Conservation (phyloP, 2,888 invertebrate genomes). For the Saturnia japonica region DNA sequence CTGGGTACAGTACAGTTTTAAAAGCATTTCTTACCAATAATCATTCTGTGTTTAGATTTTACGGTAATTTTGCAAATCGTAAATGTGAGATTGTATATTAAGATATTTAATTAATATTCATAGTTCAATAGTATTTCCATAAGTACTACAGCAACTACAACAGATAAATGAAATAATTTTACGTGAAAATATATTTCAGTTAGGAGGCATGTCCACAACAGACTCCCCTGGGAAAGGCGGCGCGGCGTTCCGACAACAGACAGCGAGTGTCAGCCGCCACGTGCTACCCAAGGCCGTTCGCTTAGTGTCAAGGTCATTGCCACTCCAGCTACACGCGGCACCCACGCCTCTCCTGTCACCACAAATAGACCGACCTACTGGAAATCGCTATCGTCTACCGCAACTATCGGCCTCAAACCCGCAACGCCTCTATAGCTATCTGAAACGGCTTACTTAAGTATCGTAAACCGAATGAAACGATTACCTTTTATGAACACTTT, state of each 20-base stretch:
- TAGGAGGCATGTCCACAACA: slow-evolving; percentile 71
- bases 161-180: not conserved
- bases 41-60: not conserved
- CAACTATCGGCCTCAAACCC: slow-evolving; percentile 58
- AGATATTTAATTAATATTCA: not conserved
- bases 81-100: not conserved
- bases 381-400: slow-evolving; percentile 64
- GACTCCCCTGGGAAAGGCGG: slow-evolving; percentile 81
- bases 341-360: slow-evolving; percentile 81
- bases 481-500: not conserved
- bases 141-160: not conserved
- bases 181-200: slow-evolving; percentile 32
- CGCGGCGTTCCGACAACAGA: slow-evolving; percentile 81
- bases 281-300: slow-evolving; percentile 82
- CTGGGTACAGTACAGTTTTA: too few relatives aligned
- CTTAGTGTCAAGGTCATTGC: slow-evolving; percentile 82
- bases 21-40: too few relatives aligned
- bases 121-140: not conserved
- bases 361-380: slow-evolving; percentile 80
- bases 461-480: slow-evolving; percentile 1
- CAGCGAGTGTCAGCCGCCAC: slow-evolving; percentile 82
- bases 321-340: slow-evolving; percentile 81
- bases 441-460: slow-evolving; percentile 8
- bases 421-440: slow-evolving; percentile 26
- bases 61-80: not conserved